Conservation (phyloP, 1,140 invertebrate species). For the Drosophila obscura region DNA sequence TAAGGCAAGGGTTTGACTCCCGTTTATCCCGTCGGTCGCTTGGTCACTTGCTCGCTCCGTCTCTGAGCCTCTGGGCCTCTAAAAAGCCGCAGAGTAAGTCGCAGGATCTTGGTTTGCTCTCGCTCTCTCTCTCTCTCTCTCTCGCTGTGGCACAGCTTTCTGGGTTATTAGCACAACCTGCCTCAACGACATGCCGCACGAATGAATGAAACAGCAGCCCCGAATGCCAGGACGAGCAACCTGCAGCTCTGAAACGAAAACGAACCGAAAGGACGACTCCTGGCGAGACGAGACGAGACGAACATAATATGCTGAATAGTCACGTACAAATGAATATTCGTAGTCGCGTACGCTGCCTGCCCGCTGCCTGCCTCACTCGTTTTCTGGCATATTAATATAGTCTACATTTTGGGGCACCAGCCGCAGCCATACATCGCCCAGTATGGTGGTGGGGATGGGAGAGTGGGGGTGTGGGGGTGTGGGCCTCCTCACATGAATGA, state of each 20-base stretch:
- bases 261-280: conserved; percentile 3
- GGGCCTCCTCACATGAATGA: conserved; percentile 66
- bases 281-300: conserved; percentile 40
- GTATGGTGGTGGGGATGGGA: no score
- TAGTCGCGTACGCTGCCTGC: conserved; percentile 28
- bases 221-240: conserved; percentile 18
- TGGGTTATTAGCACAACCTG: conserved; percentile 82
- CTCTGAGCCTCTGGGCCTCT: no score
- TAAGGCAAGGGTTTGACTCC: conserved; percentile 36
- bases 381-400: conserved; percentile 81
- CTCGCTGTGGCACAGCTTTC: conserved; percentile 42
- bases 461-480: no score
- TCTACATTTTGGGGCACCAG: conserved; percentile 63
- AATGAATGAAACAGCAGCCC: conserved; percentile 1
- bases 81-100: conserved; percentile 29
- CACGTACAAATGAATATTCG: conserved; percentile 82
- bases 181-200: conserved; percentile 48
- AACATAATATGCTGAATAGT: conserved; percentile 78
- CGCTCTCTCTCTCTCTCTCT: conserved; percentile 1
- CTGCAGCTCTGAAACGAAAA: conserved; percentile 13
- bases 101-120: conserved; percentile 25
- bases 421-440: no score
- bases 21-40: conserved; percentile 15
- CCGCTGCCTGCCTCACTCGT: conserved; percentile 55
- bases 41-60: neutral